A percentile compares a stretch with the other conserved stretches of the same genome.
Conservation (phyloP, 2,888 invertebrate genomes). For the Allacma fusca region DNA sequence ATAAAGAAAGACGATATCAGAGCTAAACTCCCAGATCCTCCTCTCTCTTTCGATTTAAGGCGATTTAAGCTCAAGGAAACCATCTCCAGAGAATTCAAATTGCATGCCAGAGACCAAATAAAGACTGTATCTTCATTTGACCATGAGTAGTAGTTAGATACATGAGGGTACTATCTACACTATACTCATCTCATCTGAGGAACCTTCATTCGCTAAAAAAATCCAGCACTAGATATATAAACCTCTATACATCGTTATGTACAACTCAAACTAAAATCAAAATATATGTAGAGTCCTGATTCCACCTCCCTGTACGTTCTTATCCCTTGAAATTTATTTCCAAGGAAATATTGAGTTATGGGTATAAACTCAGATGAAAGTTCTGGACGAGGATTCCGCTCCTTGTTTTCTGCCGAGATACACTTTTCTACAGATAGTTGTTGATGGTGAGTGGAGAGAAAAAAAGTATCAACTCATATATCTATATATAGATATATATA, state of each 20-base stretch:
- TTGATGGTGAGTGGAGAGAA: background rate
- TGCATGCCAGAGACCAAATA: constrained; percentile 32
- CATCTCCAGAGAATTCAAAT: constrained; percentile 43
- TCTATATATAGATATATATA: background rate
- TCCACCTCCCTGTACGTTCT: background rate
- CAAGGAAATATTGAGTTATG: background rate
- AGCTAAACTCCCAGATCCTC: constrained; percentile 16
- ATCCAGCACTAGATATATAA: background rate
- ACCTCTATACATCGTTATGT: background rate
- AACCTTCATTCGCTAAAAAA: background rate
- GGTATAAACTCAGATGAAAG: background rate
- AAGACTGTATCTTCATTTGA: constrained; percentile 31
- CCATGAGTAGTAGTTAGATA: background rate
- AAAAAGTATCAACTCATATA: too few species aligned
- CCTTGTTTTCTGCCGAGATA: background rate
- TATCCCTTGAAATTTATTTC: background rate
- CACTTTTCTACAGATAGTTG: background rate
- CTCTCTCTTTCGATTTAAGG: constrained; percentile 50
- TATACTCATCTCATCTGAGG: background rate
- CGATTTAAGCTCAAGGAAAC: constrained; percentile 45
- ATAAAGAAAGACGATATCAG: background rate
- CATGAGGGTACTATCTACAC: too few species aligned
- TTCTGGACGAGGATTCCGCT: background rate
- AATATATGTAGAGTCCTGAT: background rate
- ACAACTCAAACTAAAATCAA: background rate